Conservation (phyloP, 2,113 vertebrate species). For the Thunnus thynnus region DNA sequence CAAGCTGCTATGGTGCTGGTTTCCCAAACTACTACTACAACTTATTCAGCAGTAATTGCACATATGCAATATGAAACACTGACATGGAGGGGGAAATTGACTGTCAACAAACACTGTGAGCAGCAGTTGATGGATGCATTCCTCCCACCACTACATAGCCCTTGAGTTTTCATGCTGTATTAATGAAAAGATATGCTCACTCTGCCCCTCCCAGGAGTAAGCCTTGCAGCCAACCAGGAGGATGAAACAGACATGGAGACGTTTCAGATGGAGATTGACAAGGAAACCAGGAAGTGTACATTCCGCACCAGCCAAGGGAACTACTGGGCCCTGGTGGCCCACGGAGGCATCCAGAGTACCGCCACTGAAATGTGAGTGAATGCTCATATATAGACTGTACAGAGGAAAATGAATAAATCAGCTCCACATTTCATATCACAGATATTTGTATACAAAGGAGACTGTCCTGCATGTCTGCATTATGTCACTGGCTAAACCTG, state of each 20-base stretch:
- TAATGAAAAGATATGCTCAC: slow-evolving; percentile 18
- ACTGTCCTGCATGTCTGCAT: background rate
- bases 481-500: background rate
- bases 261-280: slow-evolving; percentile 96
- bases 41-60: too few relatives aligned
- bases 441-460: background rate
- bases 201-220: slow-evolving; percentile 87
- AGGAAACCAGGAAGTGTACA: slow-evolving; percentile 91
- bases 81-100: background rate
- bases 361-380: slow-evolving; percentile 91
- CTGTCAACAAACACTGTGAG: background rate
- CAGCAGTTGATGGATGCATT: background rate
- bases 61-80: background rate
- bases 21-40: background rate
- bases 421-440: background rate
- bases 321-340: slow-evolving; percentile 95
- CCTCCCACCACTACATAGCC: slow-evolving; percentile 1
- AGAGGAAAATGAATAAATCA: background rate
- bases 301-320: slow-evolving; percentile 92
- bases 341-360: slow-evolving; percentile 93
- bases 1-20: slow-evolving; percentile 2
- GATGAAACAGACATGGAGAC: slow-evolving; percentile 96
- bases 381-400: background rate
- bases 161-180: slow-evolving; percentile 1
- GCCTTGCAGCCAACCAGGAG: slow-evolving; percentile 95